phyloP scores from a whole-genome alignment of 1,140 invertebrate genomes.

The Coenobita brevimanus region DNA sequence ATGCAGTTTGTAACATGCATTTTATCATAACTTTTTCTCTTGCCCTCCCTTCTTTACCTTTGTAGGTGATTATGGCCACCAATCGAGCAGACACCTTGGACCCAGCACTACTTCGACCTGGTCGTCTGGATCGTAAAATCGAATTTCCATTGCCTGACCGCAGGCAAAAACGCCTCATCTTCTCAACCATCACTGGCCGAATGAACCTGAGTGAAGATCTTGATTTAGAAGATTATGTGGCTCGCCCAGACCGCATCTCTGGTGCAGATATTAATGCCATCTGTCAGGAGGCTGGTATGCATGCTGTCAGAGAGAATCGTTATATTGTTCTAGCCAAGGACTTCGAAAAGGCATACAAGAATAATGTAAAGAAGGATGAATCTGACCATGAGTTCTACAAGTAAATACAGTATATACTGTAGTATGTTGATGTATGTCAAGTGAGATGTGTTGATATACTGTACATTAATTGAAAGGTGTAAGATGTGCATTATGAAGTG shows the following conservation, averaged over 20 bases:
- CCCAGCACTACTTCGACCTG: constrained; percentile 96
- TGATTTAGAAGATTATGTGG: constrained; percentile 98
- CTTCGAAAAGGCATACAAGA: constrained; percentile 99
- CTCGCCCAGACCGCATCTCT: constrained; percentile 97
- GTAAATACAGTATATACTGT: constrained; percentile 77
- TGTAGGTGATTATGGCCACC: constrained; percentile 98
- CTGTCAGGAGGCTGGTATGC: constrained; percentile 97
- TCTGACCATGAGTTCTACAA: constrained; percentile 99
- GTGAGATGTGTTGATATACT: too few species aligned
- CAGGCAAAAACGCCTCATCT: constrained; percentile 97
- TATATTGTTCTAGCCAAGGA: constrained; percentile 99
- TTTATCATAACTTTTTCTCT: too few species aligned
- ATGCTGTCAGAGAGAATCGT: constrained; percentile 98
- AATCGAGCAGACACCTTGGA: constrained; percentile 98
- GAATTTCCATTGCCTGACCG: constrained; percentile 99
- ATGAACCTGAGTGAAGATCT: constrained; percentile 99
- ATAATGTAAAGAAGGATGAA: constrained; percentile 99
- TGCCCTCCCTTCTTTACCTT: too few species aligned
- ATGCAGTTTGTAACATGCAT: too few species aligned
- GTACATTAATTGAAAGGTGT: too few species aligned
- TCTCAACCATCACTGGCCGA: constrained; percentile 97
- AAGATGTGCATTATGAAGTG: too few species aligned
- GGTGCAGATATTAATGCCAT: constrained; percentile 99
- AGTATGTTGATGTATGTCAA: too few species aligned
- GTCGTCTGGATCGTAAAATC: constrained; percentile 98